Evolutionary conservation across 2,888 invertebrate species (phyloP), one percentile per base, ranked within the genome.

Genomic region (Parochlus steinenii): DNA sequence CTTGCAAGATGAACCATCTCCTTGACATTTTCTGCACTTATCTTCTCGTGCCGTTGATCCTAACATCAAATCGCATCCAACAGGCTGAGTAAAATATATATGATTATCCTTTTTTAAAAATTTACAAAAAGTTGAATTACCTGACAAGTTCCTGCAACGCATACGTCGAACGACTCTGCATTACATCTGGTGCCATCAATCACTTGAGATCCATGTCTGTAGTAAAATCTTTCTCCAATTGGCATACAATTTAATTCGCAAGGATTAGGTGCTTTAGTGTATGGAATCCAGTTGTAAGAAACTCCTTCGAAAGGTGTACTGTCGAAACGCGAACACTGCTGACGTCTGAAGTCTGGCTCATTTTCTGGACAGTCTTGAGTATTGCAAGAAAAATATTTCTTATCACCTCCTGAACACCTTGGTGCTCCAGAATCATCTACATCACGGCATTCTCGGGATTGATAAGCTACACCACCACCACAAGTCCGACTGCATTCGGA

Each of bases 191-290:
- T 89, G 25, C 89, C 78, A 64, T 97, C 79, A 41, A 74, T 65
- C 43, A 95, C 80, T 54, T 76, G 74, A 41, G 69, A 62, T 46
- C 74, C 75, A 51, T 89, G 86, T 12, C 83, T 69, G 61, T 81
- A 86, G 63, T 92, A 93, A 62, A 95, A 90, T 41, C 85, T 67
- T 53, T 87, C 87, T 2, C 81, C 82, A 40, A 71, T 71, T 1
- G 95, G 92, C 80, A 86, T 87, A 61, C 97, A 97, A 61, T 89
- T 90, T 48, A 97, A 63, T 56, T 93, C 90, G 58, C 97, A 98
- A 16, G 82, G 82, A 55, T 87, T 86, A 10, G 78, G 74, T 4
- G 80, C 83, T 51, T 80, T 82, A 26, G 74, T 79, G 55, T 86
- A 89, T 0, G 89, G 89, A 40, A 85, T 68, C 89, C 89, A 89